phyloP scores from a whole-genome alignment of 1,140 invertebrate species.

The Bombus cullumanus region DNA sequence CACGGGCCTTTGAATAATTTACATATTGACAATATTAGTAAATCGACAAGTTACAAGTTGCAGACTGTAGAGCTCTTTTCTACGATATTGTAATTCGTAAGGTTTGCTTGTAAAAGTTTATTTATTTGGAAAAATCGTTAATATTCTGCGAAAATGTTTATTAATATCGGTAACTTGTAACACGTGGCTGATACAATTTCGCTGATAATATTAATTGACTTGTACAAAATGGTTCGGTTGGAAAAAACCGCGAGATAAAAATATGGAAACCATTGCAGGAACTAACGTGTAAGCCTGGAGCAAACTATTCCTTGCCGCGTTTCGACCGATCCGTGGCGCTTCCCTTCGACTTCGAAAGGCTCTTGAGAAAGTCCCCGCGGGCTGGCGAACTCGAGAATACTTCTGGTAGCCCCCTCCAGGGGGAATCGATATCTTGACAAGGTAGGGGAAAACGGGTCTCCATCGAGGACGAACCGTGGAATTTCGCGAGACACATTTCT shows the following conservation, averaged over 20 bases:
- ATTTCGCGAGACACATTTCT: conserved; percentile 53
- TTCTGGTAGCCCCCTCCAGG: background rate
- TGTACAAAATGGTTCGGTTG: background rate
- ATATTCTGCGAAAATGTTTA: too few species aligned
- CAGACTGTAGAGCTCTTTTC: too few species aligned
- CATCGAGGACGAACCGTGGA: conserved; percentile 33
- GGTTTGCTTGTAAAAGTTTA: too few species aligned
- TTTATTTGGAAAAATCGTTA: too few species aligned
- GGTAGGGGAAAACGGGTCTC: conserved; percentile 4
- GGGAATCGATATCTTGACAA: conserved; percentile 58
- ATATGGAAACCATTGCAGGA: conserved; percentile 21
- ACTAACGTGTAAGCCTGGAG: conserved; percentile 37
- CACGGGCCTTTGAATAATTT: too few species aligned
- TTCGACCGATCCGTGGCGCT: conserved; percentile 40
- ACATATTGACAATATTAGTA: too few species aligned
- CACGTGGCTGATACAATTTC: background rate
- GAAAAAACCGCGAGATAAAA: background rate
- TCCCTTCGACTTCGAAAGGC: conserved; percentile 60
- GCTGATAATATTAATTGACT: background rate
- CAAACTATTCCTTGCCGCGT: conserved; percentile 8
- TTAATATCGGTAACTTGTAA: background rate
- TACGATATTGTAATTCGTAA: too few species aligned
- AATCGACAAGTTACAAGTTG: too few species aligned
- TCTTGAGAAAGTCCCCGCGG: conserved; percentile 49
- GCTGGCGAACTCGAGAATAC: conserved; percentile 54